Conservation (phyloP, 2,113 vertebrate species). For the Phoenicopterus ruber region DNA sequence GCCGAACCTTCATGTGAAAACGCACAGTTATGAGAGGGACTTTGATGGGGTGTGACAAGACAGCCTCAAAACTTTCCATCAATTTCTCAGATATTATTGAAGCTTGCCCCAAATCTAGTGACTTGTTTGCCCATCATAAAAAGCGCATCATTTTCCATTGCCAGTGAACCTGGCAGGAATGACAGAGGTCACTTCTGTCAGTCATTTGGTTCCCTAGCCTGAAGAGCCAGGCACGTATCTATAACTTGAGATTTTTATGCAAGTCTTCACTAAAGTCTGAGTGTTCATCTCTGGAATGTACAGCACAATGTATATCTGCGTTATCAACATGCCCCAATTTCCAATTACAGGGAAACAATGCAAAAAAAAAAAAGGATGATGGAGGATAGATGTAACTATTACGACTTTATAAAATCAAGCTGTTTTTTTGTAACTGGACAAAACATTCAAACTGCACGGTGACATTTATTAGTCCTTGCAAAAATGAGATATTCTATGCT, state of each 20-base stretch:
- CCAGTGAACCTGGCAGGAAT: neutral
- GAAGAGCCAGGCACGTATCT: neutral
- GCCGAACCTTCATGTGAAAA: neutral
- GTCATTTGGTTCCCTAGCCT: neutral
- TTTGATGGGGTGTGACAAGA: neutral
- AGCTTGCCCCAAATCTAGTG: neutral
- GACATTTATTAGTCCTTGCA: neutral
- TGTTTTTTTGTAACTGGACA: neutral
- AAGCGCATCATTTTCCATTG: neutral
- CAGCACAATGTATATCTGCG: neutral
- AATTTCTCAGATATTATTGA: neutral
- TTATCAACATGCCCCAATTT: neutral
- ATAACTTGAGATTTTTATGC: neutral
- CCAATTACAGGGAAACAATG: neutral
- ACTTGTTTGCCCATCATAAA: neutral
- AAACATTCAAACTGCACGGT: neutral
- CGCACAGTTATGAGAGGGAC: neutral
- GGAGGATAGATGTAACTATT: neutral
- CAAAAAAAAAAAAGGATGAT: neutral
- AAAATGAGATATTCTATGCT: neutral
- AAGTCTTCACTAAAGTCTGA: neutral
- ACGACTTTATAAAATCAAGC: neutral
- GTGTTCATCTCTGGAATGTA: neutral
- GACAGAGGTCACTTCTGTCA: neutral
- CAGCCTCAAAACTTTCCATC: neutral